Conservation (phyloP, 2,888 invertebrate genomes). For the Catocala nupta region DNA sequence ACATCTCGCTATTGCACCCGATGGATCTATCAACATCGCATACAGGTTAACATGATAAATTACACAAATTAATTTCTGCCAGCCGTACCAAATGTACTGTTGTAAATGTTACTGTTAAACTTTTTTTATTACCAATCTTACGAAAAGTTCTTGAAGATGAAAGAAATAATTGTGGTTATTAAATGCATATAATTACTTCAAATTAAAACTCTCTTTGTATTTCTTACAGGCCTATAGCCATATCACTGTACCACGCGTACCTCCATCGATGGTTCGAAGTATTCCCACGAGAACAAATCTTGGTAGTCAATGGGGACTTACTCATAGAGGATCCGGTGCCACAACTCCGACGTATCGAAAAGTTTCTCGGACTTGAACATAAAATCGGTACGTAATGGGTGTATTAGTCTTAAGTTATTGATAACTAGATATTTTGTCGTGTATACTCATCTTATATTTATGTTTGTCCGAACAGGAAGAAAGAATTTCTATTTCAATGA, state of each 20-base stretch:
- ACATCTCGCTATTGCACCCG: constrained; percentile 92
- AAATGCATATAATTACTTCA: neutral
- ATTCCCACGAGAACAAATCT: constrained; percentile 96
- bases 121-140: too few relatives aligned
- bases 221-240: constrained; percentile 90
- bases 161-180: too few relatives aligned
- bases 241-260: constrained; percentile 97
- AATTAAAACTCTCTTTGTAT: neutral
- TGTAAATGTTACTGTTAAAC: too few relatives aligned
- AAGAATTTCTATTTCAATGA: constrained; percentile 98
- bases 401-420: neutral
- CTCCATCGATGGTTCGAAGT: constrained; percentile 97
- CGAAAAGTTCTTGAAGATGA: neutral
- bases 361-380: constrained; percentile 92
- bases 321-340: constrained; percentile 96
- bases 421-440: neutral
- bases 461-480: constrained; percentile 81
- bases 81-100: too few relatives aligned
- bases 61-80: too few relatives aligned
- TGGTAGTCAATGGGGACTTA: constrained; percentile 97
- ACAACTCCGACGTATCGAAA: constrained; percentile 95
- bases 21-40: constrained; percentile 94
- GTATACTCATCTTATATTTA: neutral
- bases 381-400: constrained; percentile 76
- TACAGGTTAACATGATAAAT: constrained; percentile 83